Conservation (phyloP, 2,113 vertebrate species). For the Dasyurus viverrinus region DNA sequence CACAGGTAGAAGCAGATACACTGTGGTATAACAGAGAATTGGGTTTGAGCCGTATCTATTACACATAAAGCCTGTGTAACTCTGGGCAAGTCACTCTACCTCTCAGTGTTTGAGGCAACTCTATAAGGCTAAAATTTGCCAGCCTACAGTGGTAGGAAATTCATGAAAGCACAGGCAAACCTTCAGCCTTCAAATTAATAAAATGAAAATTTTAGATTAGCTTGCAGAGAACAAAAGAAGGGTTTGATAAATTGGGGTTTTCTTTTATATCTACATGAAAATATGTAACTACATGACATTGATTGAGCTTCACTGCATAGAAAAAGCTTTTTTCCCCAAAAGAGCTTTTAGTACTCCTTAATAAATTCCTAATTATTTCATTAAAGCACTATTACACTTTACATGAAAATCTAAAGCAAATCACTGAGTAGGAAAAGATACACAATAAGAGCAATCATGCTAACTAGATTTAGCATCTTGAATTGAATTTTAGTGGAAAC, state of each 20-base stretch:
- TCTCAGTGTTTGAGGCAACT: neutral
- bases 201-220: conserved; percentile 10
- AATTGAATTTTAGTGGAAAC: conserved; percentile 6
- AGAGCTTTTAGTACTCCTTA: neutral
- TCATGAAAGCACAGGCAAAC: neutral
- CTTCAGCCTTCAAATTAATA: neutral
- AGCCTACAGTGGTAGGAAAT: neutral
- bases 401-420: conserved; percentile 33
- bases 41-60: neutral
- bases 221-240: conserved; percentile 12
- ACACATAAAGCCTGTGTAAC: neutral
- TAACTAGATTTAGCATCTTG: conserved; percentile 21
- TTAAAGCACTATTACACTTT: neutral
- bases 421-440: neutral
- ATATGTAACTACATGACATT: conserved; percentile 26
- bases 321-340: conserved; percentile 27
- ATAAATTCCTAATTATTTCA: conserved; percentile 15
- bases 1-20: neutral
- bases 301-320: conserved; percentile 12
- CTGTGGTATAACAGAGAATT: neutral
- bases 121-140: neutral
- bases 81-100: neutral
- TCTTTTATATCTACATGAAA: conserved; percentile 30
- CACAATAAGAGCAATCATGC: conserved; percentile 12
- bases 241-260: conserved; percentile 22